These are phyloP conservation scores for Thyatira batis DNA, from an alignment of 2,888 invertebrate genomes.

Conservation along the genomic window DNA sequence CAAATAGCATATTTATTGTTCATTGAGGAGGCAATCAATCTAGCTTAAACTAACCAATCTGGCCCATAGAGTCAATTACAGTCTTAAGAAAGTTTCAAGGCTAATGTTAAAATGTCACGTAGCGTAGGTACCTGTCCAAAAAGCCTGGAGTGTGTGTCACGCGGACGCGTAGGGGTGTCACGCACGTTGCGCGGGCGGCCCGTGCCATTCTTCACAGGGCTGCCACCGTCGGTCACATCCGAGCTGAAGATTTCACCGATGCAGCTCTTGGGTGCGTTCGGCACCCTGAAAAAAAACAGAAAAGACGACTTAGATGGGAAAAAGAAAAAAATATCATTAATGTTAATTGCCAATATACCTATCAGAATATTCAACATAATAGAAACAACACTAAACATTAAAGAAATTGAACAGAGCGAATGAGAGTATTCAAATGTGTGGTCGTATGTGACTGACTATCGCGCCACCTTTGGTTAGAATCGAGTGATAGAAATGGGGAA, in stretches of 20 bases:
- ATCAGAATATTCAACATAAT: no score
- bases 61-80: no score
- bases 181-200: constrained; percentile 71
- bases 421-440: no score
- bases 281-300: constrained; percentile 74
- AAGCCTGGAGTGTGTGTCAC: constrained; percentile 84
- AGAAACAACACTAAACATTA: no score
- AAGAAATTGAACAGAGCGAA: no score
- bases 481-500: no score
- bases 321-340: neutral
- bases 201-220: constrained; percentile 67
- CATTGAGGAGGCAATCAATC: no score
- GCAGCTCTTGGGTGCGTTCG: constrained; percentile 84
- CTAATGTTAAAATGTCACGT: neutral
- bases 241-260: constrained; percentile 81
- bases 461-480: no score
- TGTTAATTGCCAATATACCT: no score
- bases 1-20: no score
- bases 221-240: constrained; percentile 60
- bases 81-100: neutral
- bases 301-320: neutral
- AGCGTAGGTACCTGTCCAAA: constrained; percentile 71
- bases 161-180: constrained; percentile 82
- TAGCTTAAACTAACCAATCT: constrained; percentile 6
- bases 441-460: no score